A percentile compares a stretch with the other conserved stretches of the same genome.
Conservation (phyloP, 1,140 invertebrate species). For the Trissolcus basalis region DNA sequence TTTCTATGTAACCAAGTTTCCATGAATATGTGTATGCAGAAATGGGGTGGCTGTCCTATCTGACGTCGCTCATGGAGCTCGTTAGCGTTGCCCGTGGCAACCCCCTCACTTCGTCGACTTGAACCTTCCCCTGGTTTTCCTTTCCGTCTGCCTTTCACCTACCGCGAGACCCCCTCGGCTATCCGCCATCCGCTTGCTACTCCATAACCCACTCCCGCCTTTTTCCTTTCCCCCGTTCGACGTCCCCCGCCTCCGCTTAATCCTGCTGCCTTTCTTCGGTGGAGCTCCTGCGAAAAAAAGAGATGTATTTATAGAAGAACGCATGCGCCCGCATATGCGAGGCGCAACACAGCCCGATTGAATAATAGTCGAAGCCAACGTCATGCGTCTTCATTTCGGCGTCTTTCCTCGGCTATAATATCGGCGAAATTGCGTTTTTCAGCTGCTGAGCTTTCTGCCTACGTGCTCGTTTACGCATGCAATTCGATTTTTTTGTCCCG, state of each 20-base stretch:
- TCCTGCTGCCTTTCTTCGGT: conserved; percentile 36
- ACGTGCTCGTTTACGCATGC: conserved; percentile 38
- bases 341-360: conserved; percentile 32
- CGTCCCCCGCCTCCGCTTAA: conserved; percentile 19
- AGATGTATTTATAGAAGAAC: conserved; percentile 25
- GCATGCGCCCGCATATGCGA: conserved; percentile 49
- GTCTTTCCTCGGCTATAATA: conserved; percentile 51
- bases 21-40: conserved; percentile 59
- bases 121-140: conserved; percentile 60
- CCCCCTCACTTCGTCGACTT: conserved; percentile 68
- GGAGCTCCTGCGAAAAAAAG: conserved; percentile 3
- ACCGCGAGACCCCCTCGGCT: conserved; percentile 52
- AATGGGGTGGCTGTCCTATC: conserved; percentile 71
- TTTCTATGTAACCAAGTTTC: conserved; percentile 70
- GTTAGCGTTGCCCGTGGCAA: conserved; percentile 75
- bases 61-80: conserved; percentile 76
- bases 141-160: conserved; percentile 57
- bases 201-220: conserved; percentile 30
- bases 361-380: conserved; percentile 54
- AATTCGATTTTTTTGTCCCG: conserved; percentile 40
- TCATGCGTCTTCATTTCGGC: conserved; percentile 54
- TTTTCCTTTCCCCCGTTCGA: conserved; percentile 21
- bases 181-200: conserved; percentile 46
- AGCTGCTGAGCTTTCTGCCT: conserved; percentile 47
- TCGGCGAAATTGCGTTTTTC: conserved; percentile 57